Evolutionary conservation across 2,797 vertebrate species (phyloP).

Genomic region (Mycteria americana): DNA sequence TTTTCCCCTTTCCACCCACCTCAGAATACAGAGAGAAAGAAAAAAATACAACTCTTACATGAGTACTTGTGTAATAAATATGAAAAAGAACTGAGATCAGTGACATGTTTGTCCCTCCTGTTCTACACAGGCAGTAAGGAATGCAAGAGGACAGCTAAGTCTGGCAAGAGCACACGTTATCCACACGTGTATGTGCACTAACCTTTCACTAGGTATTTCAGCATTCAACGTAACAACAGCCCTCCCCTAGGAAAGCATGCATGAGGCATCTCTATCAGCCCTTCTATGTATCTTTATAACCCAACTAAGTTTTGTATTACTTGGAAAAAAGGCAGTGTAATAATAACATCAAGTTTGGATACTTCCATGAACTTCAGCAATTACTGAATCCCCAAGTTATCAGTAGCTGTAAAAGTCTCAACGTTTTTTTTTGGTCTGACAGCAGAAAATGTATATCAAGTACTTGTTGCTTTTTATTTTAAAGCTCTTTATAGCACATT

Average conservation of each 20-base stretch:
- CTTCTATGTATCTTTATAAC: not conserved
- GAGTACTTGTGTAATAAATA: not conserved
- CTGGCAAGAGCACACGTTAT: not conserved
- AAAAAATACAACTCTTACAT: not conserved
- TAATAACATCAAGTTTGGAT: not conserved
- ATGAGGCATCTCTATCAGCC: not conserved
- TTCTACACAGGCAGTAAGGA: not conserved
- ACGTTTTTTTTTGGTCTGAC: not conserved
- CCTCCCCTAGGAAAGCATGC: not conserved
- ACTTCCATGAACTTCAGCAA: not conserved
- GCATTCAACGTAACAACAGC: not conserved
- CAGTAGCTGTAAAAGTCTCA: not conserved
- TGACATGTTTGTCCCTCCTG: not conserved
- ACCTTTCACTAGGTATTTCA: not conserved
- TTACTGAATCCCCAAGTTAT: not conserved
- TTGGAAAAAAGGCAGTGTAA: not conserved
- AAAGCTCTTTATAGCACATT: not conserved
- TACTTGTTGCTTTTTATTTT: not conserved
- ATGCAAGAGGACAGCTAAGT: not conserved
- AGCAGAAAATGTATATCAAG: not conserved
- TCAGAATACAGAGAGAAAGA: not conserved
- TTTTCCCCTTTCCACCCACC: not conserved
- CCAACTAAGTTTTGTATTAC: not conserved
- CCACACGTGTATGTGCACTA: fast-evolving
- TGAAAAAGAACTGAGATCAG: not conserved